A percentile compares a stretch with the other conserved stretches of the same genome.
These are phyloP conservation scores for Orthosia gracilis DNA, from an alignment of 2,888 invertebrate genomes.

Conservation along the genomic window DNA sequence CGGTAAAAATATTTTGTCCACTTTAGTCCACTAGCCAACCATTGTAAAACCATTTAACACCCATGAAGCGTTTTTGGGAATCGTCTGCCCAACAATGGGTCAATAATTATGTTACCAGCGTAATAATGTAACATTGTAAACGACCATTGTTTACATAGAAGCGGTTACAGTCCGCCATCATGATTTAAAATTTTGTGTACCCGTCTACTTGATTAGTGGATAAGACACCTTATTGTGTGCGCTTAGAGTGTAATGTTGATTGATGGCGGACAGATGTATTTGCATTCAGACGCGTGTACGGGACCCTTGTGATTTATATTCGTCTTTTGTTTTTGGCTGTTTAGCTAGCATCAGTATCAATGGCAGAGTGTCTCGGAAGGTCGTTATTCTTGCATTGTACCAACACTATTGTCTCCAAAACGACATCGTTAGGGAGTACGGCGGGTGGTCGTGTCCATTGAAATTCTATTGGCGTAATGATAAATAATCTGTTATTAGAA, in stretches of 20 bases:
- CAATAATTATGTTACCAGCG: slow-evolving; percentile 87
- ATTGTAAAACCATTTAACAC: slow-evolving; percentile 79
- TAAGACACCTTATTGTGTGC: slow-evolving; percentile 62
- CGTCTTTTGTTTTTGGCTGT: slow-evolving; percentile 90
- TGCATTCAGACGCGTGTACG: slow-evolving; percentile 80
- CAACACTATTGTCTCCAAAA: slow-evolving; percentile 87
- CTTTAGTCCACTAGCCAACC: slow-evolving; percentile 77
- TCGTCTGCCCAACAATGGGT: slow-evolving; percentile 79
- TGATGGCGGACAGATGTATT: slow-evolving; percentile 65
- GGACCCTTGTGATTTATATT: slow-evolving; percentile 87
- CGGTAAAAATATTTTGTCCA: slow-evolving; percentile 89
- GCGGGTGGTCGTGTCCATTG: slow-evolving; percentile 89
- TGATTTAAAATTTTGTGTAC: slow-evolving; percentile 65
- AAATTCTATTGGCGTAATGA: slow-evolving; percentile 88
- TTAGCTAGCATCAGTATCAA: slow-evolving; percentile 87
- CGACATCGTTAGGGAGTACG: slow-evolving; percentile 89
- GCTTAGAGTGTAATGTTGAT: slow-evolving; percentile 67
- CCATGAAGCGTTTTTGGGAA: slow-evolving; percentile 85
- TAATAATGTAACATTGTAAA: slow-evolving; percentile 86
- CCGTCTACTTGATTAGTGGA: slow-evolving; percentile 20
- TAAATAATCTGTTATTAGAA: slow-evolving; percentile 85
- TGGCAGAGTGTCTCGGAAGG: slow-evolving; percentile 84
- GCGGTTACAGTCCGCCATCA: slow-evolving; percentile 78
- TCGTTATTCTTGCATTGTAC: slow-evolving; percentile 90
- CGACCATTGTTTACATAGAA: slow-evolving; percentile 87